These are phyloP conservation scores for Penaeus vannamei DNA, from an alignment of 1,140 invertebrate species.

Conservation along the genomic window DNA sequence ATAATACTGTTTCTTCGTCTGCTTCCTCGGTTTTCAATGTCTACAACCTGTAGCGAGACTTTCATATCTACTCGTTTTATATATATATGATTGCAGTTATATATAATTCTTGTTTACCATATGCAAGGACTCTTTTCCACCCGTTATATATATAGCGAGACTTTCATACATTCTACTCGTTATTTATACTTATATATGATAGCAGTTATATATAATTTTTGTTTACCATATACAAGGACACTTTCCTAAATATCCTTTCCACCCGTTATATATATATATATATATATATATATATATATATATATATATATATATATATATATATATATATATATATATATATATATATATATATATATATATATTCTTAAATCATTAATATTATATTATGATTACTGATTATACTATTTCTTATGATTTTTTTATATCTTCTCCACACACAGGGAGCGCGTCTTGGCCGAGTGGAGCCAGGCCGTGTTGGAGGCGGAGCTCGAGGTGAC, in stretches of 20 bases:
- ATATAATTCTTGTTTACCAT: neutral
- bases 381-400: no score
- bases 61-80: no score
- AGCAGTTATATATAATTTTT: no score
- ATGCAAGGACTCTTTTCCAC: slow-evolving; percentile 32
- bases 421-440: neutral
- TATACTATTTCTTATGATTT: neutral
- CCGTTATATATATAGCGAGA: slow-evolving; percentile 3
- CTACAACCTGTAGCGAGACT: no score
- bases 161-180: neutral
- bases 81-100: no score
- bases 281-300: slow-evolving; percentile 38
- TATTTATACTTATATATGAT: neutral
- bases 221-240: neutral
- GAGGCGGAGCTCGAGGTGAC: slow-evolving; percentile 42
- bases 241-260: slow-evolving; percentile 22
- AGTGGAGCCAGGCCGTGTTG: slow-evolving; percentile 45
- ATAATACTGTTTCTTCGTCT: no score
- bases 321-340: slow-evolving; percentile 16
- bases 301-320: slow-evolving; percentile 75
- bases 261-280: slow-evolving; percentile 22
- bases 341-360: slow-evolving; percentile 10
- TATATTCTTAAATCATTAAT: no score
- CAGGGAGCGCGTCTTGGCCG: slow-evolving; percentile 30
- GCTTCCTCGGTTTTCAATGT: no score